Conservation (phyloP, 2,113 vertebrate species). For the Aplodontia rufa region DNA sequence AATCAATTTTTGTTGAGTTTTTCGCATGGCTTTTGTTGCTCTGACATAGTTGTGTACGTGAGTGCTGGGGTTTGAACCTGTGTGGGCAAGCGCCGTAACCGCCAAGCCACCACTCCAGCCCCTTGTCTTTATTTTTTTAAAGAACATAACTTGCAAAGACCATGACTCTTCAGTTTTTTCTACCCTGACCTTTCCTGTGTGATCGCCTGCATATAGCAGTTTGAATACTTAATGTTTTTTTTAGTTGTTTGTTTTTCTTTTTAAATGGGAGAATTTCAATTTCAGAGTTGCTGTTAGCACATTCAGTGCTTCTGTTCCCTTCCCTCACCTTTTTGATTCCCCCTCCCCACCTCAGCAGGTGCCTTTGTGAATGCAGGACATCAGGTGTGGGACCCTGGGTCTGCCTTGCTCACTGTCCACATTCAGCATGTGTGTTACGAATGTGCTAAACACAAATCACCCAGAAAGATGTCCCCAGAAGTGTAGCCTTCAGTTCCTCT, state of each 20-base stretch:
- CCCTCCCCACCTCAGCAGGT: background rate
- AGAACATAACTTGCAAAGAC: constrained; percentile 22
- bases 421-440: background rate
- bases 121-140: background rate
- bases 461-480: background rate
- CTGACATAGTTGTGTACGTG: too few species aligned
- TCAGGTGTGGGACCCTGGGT: background rate
- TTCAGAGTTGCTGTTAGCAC: background rate
- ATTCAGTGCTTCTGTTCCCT: background rate
- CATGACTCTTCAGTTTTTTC: background rate
- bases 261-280: background rate
- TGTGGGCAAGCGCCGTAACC: too few species aligned
- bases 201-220: background rate
- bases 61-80: too few species aligned
- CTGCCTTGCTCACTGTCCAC: background rate
- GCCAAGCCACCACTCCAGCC: too few species aligned
- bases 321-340: background rate
- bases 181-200: background rate
- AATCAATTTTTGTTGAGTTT: too few species aligned
- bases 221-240: background rate
- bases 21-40: too few species aligned
- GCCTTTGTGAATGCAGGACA: background rate
- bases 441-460: background rate
- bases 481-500: background rate
- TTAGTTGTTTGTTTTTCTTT: background rate